A percentile compares a stretch with the other conserved stretches of the same genome.
Evolutionary conservation across 2,113 vertebrate genomes (phyloP).

Genomic region (Clarias gariepinus): DNA sequence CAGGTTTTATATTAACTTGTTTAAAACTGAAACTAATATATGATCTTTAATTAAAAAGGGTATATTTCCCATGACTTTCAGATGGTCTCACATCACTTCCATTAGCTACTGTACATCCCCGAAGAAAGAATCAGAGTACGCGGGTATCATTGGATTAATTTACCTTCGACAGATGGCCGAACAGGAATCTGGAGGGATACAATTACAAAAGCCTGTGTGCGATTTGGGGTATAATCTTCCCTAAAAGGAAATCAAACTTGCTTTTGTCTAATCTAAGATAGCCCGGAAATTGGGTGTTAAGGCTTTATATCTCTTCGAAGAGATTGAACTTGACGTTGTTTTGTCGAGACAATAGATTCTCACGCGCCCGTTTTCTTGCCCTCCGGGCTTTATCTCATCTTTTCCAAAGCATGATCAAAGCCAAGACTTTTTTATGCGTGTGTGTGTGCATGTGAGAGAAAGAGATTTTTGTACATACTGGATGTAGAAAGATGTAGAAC

Average conservation of each 20-base stretch:
- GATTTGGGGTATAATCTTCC: background rate
- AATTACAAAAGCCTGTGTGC: background rate
- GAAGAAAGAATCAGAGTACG: background rate
- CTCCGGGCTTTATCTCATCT: background rate
- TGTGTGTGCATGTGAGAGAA: too few relatives aligned
- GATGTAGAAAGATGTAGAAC: too few relatives aligned
- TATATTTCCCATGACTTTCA: background rate
- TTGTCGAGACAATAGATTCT: background rate
- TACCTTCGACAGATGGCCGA: background rate
- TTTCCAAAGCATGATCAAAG: background rate
- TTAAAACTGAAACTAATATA: too few relatives aligned
- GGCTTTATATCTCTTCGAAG: background rate
- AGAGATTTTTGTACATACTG: background rate
- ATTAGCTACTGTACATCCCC: background rate
- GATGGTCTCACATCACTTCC: background rate
- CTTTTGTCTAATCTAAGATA: background rate
- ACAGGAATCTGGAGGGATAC: background rate
- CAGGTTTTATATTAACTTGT: too few relatives aligned
- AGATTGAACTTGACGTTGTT: background rate
- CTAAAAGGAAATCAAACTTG: background rate
- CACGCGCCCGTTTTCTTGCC: background rate
- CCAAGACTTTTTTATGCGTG: too few relatives aligned
- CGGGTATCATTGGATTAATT: background rate
- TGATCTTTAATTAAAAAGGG: background rate
- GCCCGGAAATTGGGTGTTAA: background rate